Percentiles rank a stretch among this genome's conserved stretches.
phyloP scores from a whole-genome alignment of 1,140 invertebrate species.

The Delia radicum region DNA sequence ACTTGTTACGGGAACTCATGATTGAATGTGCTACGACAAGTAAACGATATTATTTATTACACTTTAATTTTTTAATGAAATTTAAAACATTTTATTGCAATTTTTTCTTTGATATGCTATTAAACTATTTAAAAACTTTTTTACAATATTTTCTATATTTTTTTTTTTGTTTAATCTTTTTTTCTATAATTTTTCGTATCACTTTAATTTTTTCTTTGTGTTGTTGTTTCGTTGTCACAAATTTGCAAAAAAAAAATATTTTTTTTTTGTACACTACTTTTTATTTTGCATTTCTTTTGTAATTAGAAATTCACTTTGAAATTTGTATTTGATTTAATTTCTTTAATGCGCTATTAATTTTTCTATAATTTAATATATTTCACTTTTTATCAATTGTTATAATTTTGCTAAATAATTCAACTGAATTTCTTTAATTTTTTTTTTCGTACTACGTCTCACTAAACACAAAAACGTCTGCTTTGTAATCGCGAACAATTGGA shows the following conservation, averaged over 20 bases:
- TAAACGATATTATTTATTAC: not conserved
- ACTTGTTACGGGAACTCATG: constrained; percentile 40
- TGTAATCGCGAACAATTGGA: not conserved
- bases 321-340: not conserved
- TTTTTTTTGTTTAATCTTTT: not conserved
- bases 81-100: not conserved
- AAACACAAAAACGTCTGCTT: constrained; percentile 3
- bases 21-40: not conserved
- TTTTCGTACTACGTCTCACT: not conserved
- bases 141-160: not conserved
- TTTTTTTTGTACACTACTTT: not conserved
- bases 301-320: not conserved
- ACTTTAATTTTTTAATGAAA: not conserved
- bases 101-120: too few relatives aligned
- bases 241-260: not conserved
- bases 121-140: not conserved
- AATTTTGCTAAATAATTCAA: not conserved
- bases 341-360: too few relatives aligned
- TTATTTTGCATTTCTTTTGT: not conserved
- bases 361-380: not conserved
- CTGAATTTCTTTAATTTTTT: not conserved
- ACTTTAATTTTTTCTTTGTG: not conserved
- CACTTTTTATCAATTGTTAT: too few relatives aligned
- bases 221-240: not conserved
- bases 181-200: not conserved